Conservation (phyloP, 2,888 invertebrate genomes). For the Antitype chi region DNA sequence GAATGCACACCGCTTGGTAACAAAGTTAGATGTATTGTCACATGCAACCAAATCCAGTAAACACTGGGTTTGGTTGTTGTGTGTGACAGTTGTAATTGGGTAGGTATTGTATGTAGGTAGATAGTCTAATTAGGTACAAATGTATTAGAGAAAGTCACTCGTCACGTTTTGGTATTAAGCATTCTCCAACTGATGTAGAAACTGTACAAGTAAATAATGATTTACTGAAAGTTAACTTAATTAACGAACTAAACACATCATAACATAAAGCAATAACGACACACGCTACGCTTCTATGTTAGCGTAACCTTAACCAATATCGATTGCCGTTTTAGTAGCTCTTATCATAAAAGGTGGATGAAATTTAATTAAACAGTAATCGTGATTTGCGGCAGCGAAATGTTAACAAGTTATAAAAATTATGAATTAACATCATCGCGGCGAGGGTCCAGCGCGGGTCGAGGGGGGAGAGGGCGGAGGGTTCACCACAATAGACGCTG, state of each 20-base stretch:
- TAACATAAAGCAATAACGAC: background rate
- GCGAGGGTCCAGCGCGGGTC: slow-evolving; percentile 81
- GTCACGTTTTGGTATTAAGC: background rate
- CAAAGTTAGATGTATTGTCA: background rate
- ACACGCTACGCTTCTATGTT: background rate
- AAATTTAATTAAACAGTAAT: slow-evolving; percentile 78
- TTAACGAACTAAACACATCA: background rate
- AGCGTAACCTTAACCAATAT: background rate
- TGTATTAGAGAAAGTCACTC: no score
- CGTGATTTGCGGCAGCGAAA: slow-evolving; percentile 68
- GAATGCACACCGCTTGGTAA: background rate
- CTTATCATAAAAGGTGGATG: slow-evolving; percentile 53
- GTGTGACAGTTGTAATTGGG: no score
- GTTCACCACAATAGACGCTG: slow-evolving; percentile 82
- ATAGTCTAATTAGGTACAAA: no score
- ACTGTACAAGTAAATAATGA: background rate
- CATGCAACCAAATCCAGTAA: background rate
- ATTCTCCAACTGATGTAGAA: background rate
- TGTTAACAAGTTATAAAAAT: slow-evolving; percentile 89
- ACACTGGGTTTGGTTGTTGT: no score
- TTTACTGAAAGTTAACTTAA: background rate
- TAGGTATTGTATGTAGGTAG: no score
- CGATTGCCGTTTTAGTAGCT: slow-evolving; percentile 3
- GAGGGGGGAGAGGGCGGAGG: slow-evolving; percentile 66
- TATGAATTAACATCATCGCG: slow-evolving; percentile 87